Evolutionary conservation across 2,888 invertebrate species (phyloP).

Genomic region (Eristalis tenax): DNA sequence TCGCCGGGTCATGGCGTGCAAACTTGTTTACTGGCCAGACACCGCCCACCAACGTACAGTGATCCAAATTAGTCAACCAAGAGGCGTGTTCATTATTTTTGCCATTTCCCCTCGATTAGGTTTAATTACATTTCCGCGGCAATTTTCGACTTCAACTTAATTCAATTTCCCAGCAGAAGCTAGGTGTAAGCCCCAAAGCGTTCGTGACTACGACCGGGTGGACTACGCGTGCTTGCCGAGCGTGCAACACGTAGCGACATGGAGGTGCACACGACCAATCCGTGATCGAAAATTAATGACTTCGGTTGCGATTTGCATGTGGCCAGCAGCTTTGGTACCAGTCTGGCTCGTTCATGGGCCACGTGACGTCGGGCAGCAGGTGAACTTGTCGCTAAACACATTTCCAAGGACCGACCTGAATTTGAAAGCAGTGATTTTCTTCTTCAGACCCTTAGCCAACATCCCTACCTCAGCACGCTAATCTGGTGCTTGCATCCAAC

Average conservation of each 20-base stretch:
- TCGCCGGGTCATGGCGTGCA: background rate
- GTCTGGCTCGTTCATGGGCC: too few relatives aligned
- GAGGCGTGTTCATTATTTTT: background rate
- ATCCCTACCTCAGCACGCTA: too few relatives aligned
- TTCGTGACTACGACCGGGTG: background rate
- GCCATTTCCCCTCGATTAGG: background rate
- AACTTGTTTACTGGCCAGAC: background rate
- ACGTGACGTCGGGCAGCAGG: too few relatives aligned
- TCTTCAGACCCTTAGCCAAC: too few relatives aligned
- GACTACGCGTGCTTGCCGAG: background rate
- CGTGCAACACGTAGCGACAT: background rate
- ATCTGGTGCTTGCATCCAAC: too few relatives aligned
- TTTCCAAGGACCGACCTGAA: too few relatives aligned
- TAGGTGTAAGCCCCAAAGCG: background rate
- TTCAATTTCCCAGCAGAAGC: background rate
- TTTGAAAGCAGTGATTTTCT: too few relatives aligned
- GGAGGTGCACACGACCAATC: too few relatives aligned
- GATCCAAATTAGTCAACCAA: background rate
- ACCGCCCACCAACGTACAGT: background rate
- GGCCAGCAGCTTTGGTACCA: too few relatives aligned
- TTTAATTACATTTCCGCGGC: background rate
- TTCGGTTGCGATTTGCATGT: too few relatives aligned
- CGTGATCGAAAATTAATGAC: too few relatives aligned
- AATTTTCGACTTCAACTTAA: background rate
- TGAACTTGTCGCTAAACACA: too few relatives aligned